A percentile compares a stretch with the other conserved stretches of the same genome.
phyloP scores from a whole-genome alignment of 1,140 invertebrate species.

The Drosophila eugracilis region DNA sequence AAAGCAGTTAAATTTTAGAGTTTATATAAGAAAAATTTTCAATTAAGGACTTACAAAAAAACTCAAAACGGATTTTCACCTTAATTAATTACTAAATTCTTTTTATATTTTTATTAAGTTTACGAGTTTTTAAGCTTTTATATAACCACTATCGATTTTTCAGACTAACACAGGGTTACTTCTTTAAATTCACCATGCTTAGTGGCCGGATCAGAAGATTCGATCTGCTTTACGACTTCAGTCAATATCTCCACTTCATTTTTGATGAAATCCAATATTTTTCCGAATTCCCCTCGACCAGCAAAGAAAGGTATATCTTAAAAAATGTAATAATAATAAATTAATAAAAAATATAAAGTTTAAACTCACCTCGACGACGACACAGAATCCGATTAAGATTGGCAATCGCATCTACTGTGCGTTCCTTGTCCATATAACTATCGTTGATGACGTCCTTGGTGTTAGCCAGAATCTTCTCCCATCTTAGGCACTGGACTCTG shows the following conservation, averaged over 20 bases:
- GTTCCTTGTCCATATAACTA: constrained; percentile 52
- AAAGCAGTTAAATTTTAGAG: neutral
- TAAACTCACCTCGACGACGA: constrained; percentile 48
- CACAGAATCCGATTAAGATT: constrained; percentile 63
- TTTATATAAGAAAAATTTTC: neutral
- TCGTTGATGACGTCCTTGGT: constrained; percentile 61
- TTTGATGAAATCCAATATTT: constrained; percentile 71
- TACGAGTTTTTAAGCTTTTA: neutral
- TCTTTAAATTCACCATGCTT: constrained; percentile 3
- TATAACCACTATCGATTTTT: constrained; percentile 5
- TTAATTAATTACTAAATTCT: no score
- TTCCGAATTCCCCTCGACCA: constrained; percentile 34
- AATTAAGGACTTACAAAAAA: no score
- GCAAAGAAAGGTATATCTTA: constrained; percentile 8
- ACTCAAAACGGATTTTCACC: no score
- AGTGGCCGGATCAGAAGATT: neutral
- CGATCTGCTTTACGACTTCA: constrained; percentile 52
- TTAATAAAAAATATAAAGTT: neutral
- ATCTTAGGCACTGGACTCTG: constrained; percentile 55
- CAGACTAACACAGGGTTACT: constrained; percentile 12
- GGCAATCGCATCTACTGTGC: constrained; percentile 59
- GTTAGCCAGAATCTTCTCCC: constrained; percentile 73
- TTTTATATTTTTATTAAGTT: neutral
- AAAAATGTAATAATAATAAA: neutral
- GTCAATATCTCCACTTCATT: constrained; percentile 68